phyloP scores from a whole-genome alignment of 2,888 invertebrate species.

The Patella ulyssiponensis region DNA sequence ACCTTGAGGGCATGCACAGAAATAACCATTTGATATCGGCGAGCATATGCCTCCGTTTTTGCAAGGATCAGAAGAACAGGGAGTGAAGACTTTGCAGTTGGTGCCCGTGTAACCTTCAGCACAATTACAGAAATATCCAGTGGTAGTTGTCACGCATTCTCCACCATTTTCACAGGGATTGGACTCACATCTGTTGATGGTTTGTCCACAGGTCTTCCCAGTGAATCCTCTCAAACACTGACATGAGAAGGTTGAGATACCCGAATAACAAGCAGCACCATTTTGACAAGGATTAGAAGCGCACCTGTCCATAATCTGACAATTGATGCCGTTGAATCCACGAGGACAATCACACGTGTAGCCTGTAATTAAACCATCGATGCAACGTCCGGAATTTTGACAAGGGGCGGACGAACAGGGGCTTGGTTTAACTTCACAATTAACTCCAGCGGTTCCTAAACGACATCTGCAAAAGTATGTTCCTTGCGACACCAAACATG shows the following conservation, averaged over 20 bases:
- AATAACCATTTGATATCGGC: neutral
- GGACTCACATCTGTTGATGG: constrained; percentile 10
- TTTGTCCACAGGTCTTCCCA: constrained; percentile 10
- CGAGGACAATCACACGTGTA: constrained; percentile 18
- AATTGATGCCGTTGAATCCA: constrained; percentile 21
- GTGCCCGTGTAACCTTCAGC: constrained; percentile 14
- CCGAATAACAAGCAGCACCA: constrained; percentile 15
- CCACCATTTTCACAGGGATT: constrained; percentile 21
- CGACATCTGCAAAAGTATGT: constrained; percentile 16
- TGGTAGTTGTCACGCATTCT: neutral
- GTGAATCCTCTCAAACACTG: constrained; percentile 14
- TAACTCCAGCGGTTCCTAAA: constrained; percentile 13
- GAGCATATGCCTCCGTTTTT: neutral
- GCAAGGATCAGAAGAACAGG: neutral
- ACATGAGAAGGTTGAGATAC: constrained; percentile 1
- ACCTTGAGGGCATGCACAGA: constrained; percentile 17
- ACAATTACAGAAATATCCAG: constrained; percentile 22
- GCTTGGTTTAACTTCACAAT: constrained; percentile 15
- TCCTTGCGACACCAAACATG: constrained; percentile 12
- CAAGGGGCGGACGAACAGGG: neutral
- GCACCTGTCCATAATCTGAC: constrained; percentile 21
- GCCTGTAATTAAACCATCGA: neutral
- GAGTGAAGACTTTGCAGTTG: constrained; percentile 14
- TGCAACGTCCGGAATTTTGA: neutral
- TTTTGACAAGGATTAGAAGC: constrained; percentile 18